Evolutionary conservation across 2,888 invertebrate genomes (phyloP).

Genomic region (Leucania comma): DNA sequence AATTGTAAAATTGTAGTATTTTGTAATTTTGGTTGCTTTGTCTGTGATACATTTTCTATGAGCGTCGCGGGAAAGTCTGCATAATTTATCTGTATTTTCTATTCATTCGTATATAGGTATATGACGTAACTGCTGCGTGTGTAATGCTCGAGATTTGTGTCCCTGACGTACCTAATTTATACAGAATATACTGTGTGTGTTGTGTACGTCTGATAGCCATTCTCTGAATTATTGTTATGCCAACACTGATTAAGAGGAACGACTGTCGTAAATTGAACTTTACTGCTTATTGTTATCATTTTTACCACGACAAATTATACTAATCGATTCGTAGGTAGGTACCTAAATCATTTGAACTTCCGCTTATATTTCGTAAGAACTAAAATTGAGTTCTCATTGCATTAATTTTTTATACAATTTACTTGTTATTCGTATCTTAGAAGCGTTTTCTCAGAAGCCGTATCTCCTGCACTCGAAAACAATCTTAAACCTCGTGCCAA

Average conservation of each 20-base stretch:
- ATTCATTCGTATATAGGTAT: conserved; percentile 45
- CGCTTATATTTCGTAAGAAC: neutral
- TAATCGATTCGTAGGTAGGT: conserved; percentile 33
- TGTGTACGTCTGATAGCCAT: conserved; percentile 60
- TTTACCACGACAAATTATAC: conserved; percentile 44
- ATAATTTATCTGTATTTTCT: conserved; percentile 60
- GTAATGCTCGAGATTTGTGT: conserved; percentile 63
- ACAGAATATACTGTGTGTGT: conserved; percentile 51
- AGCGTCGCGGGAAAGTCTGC: conserved; percentile 29
- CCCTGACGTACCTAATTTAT: conserved; percentile 65
- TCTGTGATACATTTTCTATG: conserved; percentile 11
- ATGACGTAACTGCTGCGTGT: conserved; percentile 59
- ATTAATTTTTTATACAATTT: conserved; percentile 21
- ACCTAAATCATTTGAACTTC: conserved; percentile 1
- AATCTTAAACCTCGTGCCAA: conserved; percentile 39
- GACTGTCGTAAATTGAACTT: conserved; percentile 64
- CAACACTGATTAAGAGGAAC: conserved; percentile 67
- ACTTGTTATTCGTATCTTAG: conserved; percentile 41
- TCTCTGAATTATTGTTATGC: conserved; percentile 68
- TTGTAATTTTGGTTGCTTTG: conserved; percentile 2
- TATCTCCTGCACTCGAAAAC: conserved; percentile 45
- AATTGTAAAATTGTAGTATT: conserved; percentile 15
- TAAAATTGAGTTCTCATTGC: neutral
- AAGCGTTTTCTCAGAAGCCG: conserved; percentile 38
- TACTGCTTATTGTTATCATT: conserved; percentile 59